A percentile compares a stretch with the other conserved stretches of the same genome.
Evolutionary conservation across 2,113 vertebrate genomes (phyloP).

Genomic region (Himantopus leucocephalus): DNA sequence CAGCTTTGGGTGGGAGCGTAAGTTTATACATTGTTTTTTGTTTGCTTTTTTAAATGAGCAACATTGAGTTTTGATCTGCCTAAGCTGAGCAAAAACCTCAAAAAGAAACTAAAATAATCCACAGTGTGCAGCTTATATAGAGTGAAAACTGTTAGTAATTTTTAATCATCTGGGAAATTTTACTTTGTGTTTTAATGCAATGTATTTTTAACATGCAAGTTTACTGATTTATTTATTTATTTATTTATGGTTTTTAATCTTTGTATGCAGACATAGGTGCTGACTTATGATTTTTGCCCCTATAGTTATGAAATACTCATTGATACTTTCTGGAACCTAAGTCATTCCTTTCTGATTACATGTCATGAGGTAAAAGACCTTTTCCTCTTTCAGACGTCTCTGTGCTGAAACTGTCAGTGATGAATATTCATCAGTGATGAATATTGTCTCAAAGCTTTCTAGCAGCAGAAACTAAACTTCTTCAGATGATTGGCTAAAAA

Average conservation of each 20-base stretch:
- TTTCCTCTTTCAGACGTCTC: background rate
- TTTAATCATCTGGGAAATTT: background rate
- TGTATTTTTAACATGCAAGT: background rate
- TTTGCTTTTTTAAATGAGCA: background rate
- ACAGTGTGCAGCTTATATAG: background rate
- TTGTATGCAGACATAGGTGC: background rate
- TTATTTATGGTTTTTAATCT: background rate
- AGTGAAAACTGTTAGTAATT: background rate
- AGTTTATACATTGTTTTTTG: background rate
- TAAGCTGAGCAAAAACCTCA: background rate
- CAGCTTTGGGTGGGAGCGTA: background rate
- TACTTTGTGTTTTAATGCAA: background rate
- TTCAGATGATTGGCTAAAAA: background rate
- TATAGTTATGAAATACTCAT: background rate
- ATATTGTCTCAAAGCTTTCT: background rate
- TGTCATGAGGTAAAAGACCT: background rate
- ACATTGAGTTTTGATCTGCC: background rate
- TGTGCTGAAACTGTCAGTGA: background rate
- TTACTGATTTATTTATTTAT: background rate
- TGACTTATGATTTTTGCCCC: background rate
- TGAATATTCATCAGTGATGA: background rate
- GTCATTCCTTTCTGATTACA: background rate
- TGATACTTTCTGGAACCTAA: background rate
- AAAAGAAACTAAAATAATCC: background rate
- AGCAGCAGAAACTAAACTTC: background rate